Evolutionary conservation across 1,140 invertebrate species (phyloP), one percentile per base, ranked within the genome.

Genomic region (Druon quercuslanigerum): DNA sequence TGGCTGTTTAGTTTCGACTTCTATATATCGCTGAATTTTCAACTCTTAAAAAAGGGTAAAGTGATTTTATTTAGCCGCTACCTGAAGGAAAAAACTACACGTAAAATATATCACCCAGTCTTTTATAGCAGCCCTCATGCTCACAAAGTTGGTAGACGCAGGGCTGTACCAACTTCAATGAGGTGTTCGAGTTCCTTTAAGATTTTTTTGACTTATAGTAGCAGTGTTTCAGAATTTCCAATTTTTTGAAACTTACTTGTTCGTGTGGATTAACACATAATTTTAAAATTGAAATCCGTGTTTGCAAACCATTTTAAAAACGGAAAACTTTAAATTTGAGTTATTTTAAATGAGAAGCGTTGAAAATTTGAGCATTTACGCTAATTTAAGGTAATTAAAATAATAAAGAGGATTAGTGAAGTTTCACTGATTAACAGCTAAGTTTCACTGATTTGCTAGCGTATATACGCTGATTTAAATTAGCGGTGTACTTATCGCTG

Each of bases 111-210:
- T 66, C 60, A 66, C 33, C 60, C 60, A 33, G 25, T 40, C 46
- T 66, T 66, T 66, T 66, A 66, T 66, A 66, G 60, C 40, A 66
- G 25, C 60, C 40, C 16, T 66, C 14, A 16, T 66, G 60, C 60
- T 66, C 60, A 66, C 17, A 66, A 66, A 66, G 60, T 66, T 66
- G 33, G 25, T 33, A 40, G 60, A 46, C 60, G 14, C 8, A 46
- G 60, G 60, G 60, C 60, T 40, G 40, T 33, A n/a, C 25, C 33
- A 66, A 66, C 60, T 66, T 66, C 40, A 66, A 40, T 66, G 60
- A 66, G n/a, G 60, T 66, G 60, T 40, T 66, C n/a, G n/a, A n/a
- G n/a, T n/a, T n/a, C n/a, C n/a, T n/a, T n/a, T n/a, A n/a, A n/a
- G n/a, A n/a, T n/a, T n/a, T n/a, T n/a, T n/a, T n/a, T n/a, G n/a